Evolutionary conservation across 2,888 invertebrate genomes (phyloP).

Genomic region (Abrostola tripartita): DNA sequence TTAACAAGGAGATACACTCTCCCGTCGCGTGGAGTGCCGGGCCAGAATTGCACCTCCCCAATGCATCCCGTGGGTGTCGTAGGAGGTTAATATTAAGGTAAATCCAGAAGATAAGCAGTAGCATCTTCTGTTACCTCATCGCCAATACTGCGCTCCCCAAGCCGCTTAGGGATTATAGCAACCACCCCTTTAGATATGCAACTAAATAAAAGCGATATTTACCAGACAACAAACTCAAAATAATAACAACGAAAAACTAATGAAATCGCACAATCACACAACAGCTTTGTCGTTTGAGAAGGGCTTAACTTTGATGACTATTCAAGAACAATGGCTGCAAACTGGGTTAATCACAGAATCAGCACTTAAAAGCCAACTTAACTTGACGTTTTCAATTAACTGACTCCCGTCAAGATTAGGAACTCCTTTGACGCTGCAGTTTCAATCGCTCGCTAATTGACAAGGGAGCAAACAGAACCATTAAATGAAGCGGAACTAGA

Average conservation of each 20-base stretch:
- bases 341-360: conserved; percentile 2
- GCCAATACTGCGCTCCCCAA: too few relatives aligned
- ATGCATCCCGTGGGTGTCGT: too few relatives aligned
- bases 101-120: too few relatives aligned
- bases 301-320: neutral
- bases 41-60: too few relatives aligned
- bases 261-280: neutral
- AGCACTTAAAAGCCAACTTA: conserved; percentile 2
- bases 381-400: conserved; percentile 20
- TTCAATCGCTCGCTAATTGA: conserved; percentile 42
- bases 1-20: too few relatives aligned
- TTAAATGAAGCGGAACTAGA: conserved; percentile 27
- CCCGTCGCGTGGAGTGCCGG: too few relatives aligned
- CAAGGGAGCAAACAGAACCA: conserved; percentile 19
- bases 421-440: conserved; percentile 22
- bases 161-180: too few relatives aligned
- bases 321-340: neutral
- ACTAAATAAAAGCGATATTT: too few relatives aligned
- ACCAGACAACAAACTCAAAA: neutral
- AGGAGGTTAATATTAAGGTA: too few relatives aligned
- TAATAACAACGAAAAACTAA: neutral
- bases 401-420: conserved; percentile 8
- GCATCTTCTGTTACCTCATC: too few relatives aligned
- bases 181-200: too few relatives aligned
- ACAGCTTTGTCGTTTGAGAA: neutral